Conservation (phyloP, 2,888 invertebrate genomes). For the Bembecia ichneumoniformis region DNA sequence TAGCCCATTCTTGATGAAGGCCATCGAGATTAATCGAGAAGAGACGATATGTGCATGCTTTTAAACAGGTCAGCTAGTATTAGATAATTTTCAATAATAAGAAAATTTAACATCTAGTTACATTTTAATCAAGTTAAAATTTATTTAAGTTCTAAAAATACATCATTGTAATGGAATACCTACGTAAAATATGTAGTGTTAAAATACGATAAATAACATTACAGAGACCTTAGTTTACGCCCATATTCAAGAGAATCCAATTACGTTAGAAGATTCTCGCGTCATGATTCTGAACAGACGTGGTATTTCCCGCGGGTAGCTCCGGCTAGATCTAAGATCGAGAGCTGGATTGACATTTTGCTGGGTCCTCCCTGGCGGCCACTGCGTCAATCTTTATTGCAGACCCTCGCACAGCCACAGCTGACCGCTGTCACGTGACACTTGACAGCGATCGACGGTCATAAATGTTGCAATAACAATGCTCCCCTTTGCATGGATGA, state of each 20-base stretch:
- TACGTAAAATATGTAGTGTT: too few relatives aligned
- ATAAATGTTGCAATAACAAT: constrained; percentile 19
- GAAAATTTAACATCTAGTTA: too few relatives aligned
- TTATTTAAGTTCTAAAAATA: too few relatives aligned
- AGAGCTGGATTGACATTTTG: constrained; percentile 58
- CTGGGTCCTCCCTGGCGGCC: constrained; percentile 29
- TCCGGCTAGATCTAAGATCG: constrained; percentile 46
- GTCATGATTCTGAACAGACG: constrained; percentile 15
- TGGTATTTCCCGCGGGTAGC: constrained; percentile 31
- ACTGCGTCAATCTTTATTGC: constrained; percentile 60
- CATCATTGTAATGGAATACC: too few relatives aligned
- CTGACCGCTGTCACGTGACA: constrained; percentile 30
- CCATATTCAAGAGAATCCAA: neutral
- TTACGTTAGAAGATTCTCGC: neutral
- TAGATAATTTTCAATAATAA: too few relatives aligned
- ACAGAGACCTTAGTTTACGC: too few relatives aligned
- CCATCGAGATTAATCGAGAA: too few relatives aligned
- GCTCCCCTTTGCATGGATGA: neutral
- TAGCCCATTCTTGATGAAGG: too few relatives aligned
- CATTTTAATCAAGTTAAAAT: too few relatives aligned
- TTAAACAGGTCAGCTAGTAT: too few relatives aligned
- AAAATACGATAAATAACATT: too few relatives aligned
- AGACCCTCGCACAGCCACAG: constrained; percentile 12
- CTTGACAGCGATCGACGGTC: constrained; percentile 22
- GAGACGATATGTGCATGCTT: too few relatives aligned